Evolutionary conservation across 1,140 invertebrate genomes (phyloP).

Genomic region (Formica selysi): DNA sequence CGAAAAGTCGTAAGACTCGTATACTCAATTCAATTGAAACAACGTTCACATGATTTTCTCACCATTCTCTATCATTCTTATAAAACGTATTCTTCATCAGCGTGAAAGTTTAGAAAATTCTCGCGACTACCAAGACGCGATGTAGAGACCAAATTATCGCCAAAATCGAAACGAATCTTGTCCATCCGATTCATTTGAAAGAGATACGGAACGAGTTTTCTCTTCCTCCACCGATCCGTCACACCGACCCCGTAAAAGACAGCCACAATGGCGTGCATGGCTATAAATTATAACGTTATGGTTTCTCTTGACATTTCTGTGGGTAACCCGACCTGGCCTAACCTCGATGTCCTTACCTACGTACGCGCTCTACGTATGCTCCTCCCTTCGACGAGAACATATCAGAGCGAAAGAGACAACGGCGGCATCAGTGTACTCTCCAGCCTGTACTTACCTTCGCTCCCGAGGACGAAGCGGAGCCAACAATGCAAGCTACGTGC

Average conservation of each 20-base stretch:
- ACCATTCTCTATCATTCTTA: not conserved
- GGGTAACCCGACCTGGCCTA: conserved; percentile 85
- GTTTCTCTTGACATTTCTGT: conserved; percentile 84
- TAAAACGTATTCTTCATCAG: not conserved
- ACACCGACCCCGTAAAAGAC: conserved; percentile 83
- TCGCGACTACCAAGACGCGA: not conserved
- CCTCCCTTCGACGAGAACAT: conserved; percentile 45
- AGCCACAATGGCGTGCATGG: conserved; percentile 81
- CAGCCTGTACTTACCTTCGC: conserved; percentile 76
- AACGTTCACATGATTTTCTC: conserved; percentile 6
- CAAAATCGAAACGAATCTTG: conserved; percentile 63
- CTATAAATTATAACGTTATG: conserved; percentile 86
- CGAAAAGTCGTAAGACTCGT: not conserved
- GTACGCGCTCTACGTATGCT: conserved; percentile 62
- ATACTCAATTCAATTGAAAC: not conserved
- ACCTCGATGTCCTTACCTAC: conserved; percentile 80
- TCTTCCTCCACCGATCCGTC: conserved; percentile 81
- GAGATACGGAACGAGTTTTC: conserved; percentile 74
- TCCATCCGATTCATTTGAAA: conserved; percentile 68
- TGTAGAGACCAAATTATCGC: not conserved
- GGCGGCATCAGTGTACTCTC: conserved; percentile 42
- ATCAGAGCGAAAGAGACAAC: not conserved
- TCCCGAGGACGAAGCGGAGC: conserved; percentile 65
- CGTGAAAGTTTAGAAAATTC: not conserved
- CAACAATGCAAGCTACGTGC: conserved; percentile 82